Evolutionary conservation across 2,888 invertebrate genomes (phyloP).

Genomic region (Microctonus aethiopoides): DNA sequence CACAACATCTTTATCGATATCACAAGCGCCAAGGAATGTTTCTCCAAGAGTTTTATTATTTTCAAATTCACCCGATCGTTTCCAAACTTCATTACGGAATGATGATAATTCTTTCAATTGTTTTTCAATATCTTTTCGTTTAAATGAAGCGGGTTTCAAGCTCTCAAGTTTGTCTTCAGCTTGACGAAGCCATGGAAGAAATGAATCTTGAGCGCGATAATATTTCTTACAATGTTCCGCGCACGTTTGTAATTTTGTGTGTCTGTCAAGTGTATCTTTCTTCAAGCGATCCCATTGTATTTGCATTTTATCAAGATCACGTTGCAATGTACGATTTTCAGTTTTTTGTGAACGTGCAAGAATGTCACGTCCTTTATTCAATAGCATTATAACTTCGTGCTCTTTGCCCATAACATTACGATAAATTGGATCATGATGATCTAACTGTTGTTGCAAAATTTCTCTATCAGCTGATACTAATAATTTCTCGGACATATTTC

Average conservation of each 20-base stretch:
- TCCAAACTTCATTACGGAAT: conserved; percentile 93
- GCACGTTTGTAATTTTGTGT: conserved; percentile 88
- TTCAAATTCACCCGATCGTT: conserved; percentile 93
- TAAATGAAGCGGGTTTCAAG: conserved; percentile 82
- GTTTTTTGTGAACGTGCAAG: conserved; percentile 66
- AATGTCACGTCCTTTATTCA: conserved; percentile 88
- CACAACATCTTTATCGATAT: conserved; percentile 91
- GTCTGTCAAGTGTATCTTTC: conserved; percentile 86
- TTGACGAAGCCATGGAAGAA: conserved; percentile 88
- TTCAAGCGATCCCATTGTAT: conserved; percentile 92
- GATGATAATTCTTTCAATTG: conserved; percentile 88
- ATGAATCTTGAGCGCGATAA: conserved; percentile 84
- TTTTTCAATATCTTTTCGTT: conserved; percentile 86
- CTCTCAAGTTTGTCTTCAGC: conserved; percentile 87
- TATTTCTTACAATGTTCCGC: conserved; percentile 90
- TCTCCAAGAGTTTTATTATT: conserved; percentile 88
- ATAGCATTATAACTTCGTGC: conserved; percentile 92
- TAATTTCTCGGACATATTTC: conserved; percentile 80
- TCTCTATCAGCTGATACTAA: conserved; percentile 88
- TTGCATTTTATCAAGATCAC: conserved; percentile 89
- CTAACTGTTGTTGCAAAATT: conserved; percentile 86
- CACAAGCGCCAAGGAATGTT: conserved; percentile 87
- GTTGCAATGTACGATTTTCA: conserved; percentile 75
- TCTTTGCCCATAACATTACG: conserved; percentile 88
- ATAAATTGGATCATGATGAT: conserved; percentile 90